Evolutionary conservation across 2,113 vertebrate species (phyloP).

Genomic region (Microtus ochrogaster): DNA sequence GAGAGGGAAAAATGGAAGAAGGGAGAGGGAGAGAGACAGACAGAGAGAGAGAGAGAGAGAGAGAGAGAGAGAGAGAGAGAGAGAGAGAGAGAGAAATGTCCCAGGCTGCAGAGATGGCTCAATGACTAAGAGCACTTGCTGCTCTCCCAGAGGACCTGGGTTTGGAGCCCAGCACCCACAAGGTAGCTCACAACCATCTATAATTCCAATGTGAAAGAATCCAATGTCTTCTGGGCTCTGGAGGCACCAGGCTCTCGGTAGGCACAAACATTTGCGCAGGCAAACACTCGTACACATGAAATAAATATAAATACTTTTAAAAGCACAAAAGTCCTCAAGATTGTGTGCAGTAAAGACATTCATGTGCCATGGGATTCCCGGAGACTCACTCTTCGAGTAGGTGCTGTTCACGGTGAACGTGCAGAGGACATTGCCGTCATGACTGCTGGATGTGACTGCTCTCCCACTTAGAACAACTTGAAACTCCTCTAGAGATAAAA

Average conservation of each 20-base stretch:
- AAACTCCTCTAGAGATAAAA: slow-evolving; percentile 92
- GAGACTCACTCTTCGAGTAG: slow-evolving; percentile 89
- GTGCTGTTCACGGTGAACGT: slow-evolving; percentile 90
- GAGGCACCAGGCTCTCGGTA: not conserved
- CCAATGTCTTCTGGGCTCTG: not conserved
- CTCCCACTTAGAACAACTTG: slow-evolving; percentile 93
- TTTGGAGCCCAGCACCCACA: not conserved
- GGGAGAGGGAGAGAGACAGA: accelerated
- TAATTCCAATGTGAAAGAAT: not conserved
- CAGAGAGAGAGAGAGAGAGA: too few relatives aligned
- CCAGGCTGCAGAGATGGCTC: not conserved
- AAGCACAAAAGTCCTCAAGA: not conserved
- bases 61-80: too few relatives aligned
- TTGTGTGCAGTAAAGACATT: not conserved
- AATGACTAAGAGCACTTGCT: not conserved
- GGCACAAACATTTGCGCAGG: not conserved
- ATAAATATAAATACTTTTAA: not conserved
- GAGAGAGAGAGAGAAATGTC: not conserved
- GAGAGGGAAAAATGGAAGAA: not conserved
- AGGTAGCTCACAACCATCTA: not conserved
- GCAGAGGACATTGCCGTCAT: slow-evolving; percentile 86
- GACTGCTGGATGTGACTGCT: slow-evolving; percentile 90
- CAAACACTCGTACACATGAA: too few relatives aligned
- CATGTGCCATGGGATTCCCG: accelerated
- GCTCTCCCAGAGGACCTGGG: not conserved